phyloP scores from a whole-genome alignment of 2,888 invertebrate species.

The Apodemia hepburni region DNA sequence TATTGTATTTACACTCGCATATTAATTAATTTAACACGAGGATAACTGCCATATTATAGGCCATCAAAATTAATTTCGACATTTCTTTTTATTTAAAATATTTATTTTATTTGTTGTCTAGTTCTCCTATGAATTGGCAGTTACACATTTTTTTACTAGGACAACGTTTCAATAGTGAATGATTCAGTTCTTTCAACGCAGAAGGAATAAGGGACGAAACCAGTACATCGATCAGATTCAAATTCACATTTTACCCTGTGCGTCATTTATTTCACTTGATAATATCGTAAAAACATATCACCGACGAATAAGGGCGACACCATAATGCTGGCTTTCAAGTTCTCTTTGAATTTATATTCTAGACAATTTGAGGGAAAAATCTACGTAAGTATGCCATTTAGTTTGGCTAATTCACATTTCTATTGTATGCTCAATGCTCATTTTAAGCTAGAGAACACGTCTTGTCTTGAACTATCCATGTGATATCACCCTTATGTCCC shows the following conservation, averaged over 20 bases:
- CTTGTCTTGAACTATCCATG: slow-evolving; percentile 3
- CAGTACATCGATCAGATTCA: slow-evolving; percentile 46
- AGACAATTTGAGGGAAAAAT: not conserved
- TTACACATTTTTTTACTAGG: slow-evolving; percentile 55
- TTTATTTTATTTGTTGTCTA: slow-evolving; percentile 9
- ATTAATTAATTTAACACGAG: slow-evolving; percentile 52
- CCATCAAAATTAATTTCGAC: slow-evolving; percentile 23
- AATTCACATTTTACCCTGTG: slow-evolving; percentile 76
- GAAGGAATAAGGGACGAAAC: slow-evolving; percentile 70
- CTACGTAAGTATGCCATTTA: no score
- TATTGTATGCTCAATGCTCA: not conserved
- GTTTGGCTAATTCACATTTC: not conserved
- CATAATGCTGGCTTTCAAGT: slow-evolving; percentile 12
- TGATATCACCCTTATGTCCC: slow-evolving; percentile 48
- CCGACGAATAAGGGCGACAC: slow-evolving; percentile 42
- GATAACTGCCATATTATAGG: slow-evolving; percentile 63
- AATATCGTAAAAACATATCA: slow-evolving; percentile 68
- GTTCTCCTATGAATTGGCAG: slow-evolving; percentile 58
- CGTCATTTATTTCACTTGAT: slow-evolving; percentile 66
- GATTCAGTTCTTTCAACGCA: slow-evolving; percentile 69
- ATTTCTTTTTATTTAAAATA: slow-evolving; percentile 7
- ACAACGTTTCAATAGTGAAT: slow-evolving; percentile 61
- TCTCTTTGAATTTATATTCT: not conserved
- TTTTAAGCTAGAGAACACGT: not conserved
- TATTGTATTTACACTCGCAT: slow-evolving; percentile 64